Conservation (phyloP, 2,797 vertebrate genomes). For the Phylloscopus collybita region DNA sequence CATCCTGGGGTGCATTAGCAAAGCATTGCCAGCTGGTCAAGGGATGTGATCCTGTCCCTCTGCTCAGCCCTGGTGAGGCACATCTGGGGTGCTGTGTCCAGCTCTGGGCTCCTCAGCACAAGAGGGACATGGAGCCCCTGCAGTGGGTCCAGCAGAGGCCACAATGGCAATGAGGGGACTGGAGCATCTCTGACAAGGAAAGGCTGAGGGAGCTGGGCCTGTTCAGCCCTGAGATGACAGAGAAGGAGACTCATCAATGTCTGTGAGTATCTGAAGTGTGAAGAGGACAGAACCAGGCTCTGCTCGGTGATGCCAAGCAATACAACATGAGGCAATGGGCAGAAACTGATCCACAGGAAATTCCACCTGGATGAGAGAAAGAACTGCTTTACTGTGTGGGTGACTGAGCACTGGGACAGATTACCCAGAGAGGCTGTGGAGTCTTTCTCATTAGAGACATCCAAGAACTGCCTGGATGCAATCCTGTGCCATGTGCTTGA, state of each 20-base stretch:
- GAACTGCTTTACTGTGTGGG: not conserved
- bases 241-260: fast-evolving
- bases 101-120: not conserved
- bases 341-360: not conserved
- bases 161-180: fast-evolving
- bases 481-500: not conserved
- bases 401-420: not conserved
- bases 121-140: not conserved
- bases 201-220: not conserved
- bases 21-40: fast-evolving
- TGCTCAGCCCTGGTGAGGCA: not conserved
- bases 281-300: not conserved
- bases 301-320: not conserved
- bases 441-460: not conserved
- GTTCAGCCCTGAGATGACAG: fast-evolving
- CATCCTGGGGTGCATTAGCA: not conserved
- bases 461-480: not conserved
- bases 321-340: fast-evolving
- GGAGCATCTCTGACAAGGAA: fast-evolving
- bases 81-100: not conserved
- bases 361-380: not conserved
- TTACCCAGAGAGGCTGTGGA: not conserved
- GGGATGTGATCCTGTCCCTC: not conserved
- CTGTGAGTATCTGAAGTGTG: fast-evolving
- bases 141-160: not conserved